Evolutionary conservation across 2,797 vertebrate genomes (phyloP), one percentile per base, ranked within the genome.

Genomic region (Mycteria americana): DNA sequence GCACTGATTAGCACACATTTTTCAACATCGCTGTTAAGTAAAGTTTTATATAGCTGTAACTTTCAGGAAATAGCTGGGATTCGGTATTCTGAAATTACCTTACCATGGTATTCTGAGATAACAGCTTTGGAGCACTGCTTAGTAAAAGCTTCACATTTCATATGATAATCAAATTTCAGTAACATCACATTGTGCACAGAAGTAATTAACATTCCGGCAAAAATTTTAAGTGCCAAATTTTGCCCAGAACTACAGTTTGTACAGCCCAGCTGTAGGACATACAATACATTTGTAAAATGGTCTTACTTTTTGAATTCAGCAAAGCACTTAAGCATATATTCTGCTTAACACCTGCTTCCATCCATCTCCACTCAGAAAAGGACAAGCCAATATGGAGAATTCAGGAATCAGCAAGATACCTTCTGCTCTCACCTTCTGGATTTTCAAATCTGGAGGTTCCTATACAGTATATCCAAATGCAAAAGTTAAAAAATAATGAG

Each of bases 1-100:
- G 72, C 73, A 27, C 81, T 92, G 93, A 96, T 95, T 78, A 94
- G 70, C 84, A 91, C 1, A 7, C 78, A 93, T 97, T 96, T 96
- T 97, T 97, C 85, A 97, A 78, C 50, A 87, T 65, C 7, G 5
- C 50, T 91, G 48, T 64, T 85, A 85, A 67, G 35, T 37, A 33
- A 95, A 79, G 79, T 88, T 94, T 92, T 89, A 93, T 85, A 88
- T 39, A 96, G 64, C 73, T 93, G 75, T 27, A 93, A 45, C 84
- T 89, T 85, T 81, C 65, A 88, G 91, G 84, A 81, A 88, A 79
- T 39, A 69, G 62, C 65, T 78, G 73, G 59, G 89, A 76, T 94
- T 85, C 88, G 89, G 85, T 78, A 89, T 54, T 95, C 91, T 95
- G 92, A 89, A 92, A 93, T 92, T 77, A 91, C 65, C 72, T 80